These are phyloP conservation scores for Coptodon bakossiorum DNA, from an alignment of 2,113 vertebrate species.

Conservation along the genomic window DNA sequence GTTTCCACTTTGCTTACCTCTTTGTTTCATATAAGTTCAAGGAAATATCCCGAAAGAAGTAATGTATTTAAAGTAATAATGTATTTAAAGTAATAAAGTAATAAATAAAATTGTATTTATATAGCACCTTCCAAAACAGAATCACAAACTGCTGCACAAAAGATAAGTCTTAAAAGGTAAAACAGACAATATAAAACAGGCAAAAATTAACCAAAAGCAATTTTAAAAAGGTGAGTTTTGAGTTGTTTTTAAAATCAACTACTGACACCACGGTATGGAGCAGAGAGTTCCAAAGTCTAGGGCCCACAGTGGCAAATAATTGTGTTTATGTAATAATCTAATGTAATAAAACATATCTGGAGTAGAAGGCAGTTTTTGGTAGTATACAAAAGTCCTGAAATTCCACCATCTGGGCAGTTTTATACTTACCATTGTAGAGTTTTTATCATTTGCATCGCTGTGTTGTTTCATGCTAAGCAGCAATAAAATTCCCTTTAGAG, in stretches of 20 bases:
- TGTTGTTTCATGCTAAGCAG: not conserved
- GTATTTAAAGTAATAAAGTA: not conserved
- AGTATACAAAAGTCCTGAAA: not conserved
- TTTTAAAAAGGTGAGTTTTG: not conserved
- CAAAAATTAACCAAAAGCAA: not conserved
- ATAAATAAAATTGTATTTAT: not conserved
- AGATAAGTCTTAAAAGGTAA: not conserved
- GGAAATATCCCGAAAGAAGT: not conserved
- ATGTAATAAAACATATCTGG: not conserved
- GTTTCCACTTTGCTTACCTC: not conserved
- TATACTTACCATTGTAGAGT: not conserved
- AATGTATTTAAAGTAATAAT: not conserved
- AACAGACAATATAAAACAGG: not conserved
- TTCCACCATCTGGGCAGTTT: constrained; percentile 7
- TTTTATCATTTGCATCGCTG: not conserved
- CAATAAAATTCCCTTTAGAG: not conserved
- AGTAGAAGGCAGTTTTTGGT: not conserved
- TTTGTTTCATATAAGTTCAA: not conserved
- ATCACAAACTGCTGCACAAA: not conserved
- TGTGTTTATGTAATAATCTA: not conserved
- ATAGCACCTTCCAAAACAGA: not conserved
- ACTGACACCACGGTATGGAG: not conserved
- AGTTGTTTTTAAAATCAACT: not conserved
- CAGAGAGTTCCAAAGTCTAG: not conserved
- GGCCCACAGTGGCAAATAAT: not conserved